phyloP scores from a whole-genome alignment of 2,888 invertebrate species.

The Pharmacophagus antenor region DNA sequence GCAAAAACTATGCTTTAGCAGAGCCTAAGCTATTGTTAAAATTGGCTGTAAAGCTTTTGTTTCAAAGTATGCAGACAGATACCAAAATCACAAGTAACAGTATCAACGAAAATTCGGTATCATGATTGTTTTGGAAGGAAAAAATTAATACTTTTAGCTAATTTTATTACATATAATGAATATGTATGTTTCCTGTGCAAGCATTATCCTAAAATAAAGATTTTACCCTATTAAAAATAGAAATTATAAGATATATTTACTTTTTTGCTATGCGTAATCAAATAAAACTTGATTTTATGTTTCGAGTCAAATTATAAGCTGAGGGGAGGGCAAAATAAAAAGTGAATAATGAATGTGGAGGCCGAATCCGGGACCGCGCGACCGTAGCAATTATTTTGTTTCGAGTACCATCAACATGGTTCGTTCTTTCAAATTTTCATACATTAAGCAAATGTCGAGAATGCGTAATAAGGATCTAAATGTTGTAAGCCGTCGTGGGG shows the following conservation, averaged over 20 bases:
- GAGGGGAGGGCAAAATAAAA: slow-evolving; percentile 77
- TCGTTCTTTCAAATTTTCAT: slow-evolving; percentile 80
- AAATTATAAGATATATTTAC: slow-evolving; percentile 69
- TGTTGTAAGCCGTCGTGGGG: slow-evolving; percentile 65
- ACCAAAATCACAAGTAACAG: slow-evolving; percentile 39
- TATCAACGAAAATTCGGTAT: slow-evolving; percentile 37
- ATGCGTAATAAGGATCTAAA: slow-evolving; percentile 76
- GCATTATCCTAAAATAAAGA: slow-evolving; percentile 49
- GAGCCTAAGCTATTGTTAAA: slow-evolving; percentile 66
- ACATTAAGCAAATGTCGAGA: slow-evolving; percentile 79
- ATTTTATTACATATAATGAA: background rate
- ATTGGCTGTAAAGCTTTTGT: slow-evolving; percentile 69
- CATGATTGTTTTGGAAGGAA: slow-evolving; percentile 26
- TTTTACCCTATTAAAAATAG: slow-evolving; percentile 66
- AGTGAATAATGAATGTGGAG: slow-evolving; percentile 80
- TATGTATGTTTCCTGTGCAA: slow-evolving; percentile 47
- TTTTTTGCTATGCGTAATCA: slow-evolving; percentile 71
- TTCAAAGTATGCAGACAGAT: slow-evolving; percentile 52
- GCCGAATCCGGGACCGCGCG: slow-evolving; percentile 74
- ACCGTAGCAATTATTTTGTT: slow-evolving; percentile 80
- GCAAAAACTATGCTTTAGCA: slow-evolving; percentile 64
- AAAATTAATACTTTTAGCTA: background rate
- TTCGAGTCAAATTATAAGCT: slow-evolving; percentile 80
- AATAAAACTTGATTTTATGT: slow-evolving; percentile 81
- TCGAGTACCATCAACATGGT: slow-evolving; percentile 79